A percentile compares a stretch with the other conserved stretches of the same genome.
Evolutionary conservation across 2,888 invertebrate species (phyloP).

Genomic region (Ichneumon xanthorius): DNA sequence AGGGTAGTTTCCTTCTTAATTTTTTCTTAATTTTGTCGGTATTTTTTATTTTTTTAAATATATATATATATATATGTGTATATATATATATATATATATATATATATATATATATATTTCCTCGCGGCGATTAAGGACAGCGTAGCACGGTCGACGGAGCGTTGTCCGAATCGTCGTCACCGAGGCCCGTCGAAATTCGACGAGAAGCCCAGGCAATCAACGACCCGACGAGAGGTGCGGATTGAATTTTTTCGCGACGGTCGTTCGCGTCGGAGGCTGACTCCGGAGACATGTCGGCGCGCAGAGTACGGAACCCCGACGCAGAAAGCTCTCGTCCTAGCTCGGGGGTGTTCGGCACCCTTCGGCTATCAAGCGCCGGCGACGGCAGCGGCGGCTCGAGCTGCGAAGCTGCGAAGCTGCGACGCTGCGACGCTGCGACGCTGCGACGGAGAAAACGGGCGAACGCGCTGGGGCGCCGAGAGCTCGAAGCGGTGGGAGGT

Average conservation of each 20-base stretch:
- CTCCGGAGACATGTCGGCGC: conserved; percentile 78
- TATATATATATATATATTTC: background rate
- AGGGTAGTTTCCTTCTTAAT: conserved; percentile 1
- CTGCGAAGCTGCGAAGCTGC: too few relatives aligned
- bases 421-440: too few relatives aligned
- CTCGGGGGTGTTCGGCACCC: conserved; percentile 72
- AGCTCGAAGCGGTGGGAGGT: conserved; percentile 31
- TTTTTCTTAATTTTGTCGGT: background rate
- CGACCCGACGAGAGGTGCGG: conserved; percentile 21
- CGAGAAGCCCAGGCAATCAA: background rate
- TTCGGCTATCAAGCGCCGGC: conserved; percentile 62
- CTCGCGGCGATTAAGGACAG: background rate
- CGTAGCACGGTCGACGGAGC: background rate
- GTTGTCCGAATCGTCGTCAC: background rate
- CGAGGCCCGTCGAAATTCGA: background rate
- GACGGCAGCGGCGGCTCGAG: conserved; percentile 38
- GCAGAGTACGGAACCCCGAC: conserved; percentile 70
- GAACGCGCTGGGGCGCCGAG: conserved; percentile 54
- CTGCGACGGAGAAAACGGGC: conserved; percentile 42
- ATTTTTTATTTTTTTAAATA: too few relatives aligned
- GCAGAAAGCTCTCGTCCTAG: conserved; percentile 71
- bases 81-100: too few relatives aligned
- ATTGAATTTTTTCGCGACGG: conserved; percentile 57
- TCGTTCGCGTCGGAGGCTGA: conserved; percentile 75
- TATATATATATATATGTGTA: too few relatives aligned